These are phyloP conservation scores for Craterocephalus amniculus DNA, from an alignment of 2,797 vertebrate genomes.

Conservation along the genomic window DNA sequence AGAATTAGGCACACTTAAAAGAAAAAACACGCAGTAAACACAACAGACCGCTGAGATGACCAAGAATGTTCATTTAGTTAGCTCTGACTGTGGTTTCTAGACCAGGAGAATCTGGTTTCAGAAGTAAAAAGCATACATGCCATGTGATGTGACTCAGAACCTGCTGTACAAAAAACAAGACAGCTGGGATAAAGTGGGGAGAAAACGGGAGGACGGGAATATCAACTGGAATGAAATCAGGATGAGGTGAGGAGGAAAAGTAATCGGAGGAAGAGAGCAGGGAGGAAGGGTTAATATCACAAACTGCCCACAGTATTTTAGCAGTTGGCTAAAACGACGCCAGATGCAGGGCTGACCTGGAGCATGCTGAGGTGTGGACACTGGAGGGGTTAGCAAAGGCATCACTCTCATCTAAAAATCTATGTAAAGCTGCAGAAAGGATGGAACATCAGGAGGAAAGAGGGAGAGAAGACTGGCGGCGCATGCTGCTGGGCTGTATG, in stretches of 20 bases:
- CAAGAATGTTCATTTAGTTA: no score
- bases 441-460: background rate
- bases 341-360: slow-evolving; percentile 22
- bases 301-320: slow-evolving; percentile 47
- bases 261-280: slow-evolving; percentile 19
- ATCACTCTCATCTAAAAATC: background rate
- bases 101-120: background rate
- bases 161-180: slow-evolving; percentile 1
- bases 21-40: no score
- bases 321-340: slow-evolving; percentile 27
- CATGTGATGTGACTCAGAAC: background rate
- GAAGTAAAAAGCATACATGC: background rate
- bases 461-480: background rate
- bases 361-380: background rate
- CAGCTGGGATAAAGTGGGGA: slow-evolving; percentile 6
- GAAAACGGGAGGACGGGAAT: background rate
- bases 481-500: background rate
- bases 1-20: slow-evolving; percentile 17
- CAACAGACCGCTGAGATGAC: no score
- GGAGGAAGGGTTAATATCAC: slow-evolving; percentile 2
- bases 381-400: background rate
- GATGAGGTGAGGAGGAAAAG: slow-evolving; percentile 18
- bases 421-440: background rate
- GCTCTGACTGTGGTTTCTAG: no score
- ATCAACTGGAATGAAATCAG: background rate